These are phyloP conservation scores for Acleris emargana DNA, from an alignment of 2,888 invertebrate genomes.

Conservation along the genomic window DNA sequence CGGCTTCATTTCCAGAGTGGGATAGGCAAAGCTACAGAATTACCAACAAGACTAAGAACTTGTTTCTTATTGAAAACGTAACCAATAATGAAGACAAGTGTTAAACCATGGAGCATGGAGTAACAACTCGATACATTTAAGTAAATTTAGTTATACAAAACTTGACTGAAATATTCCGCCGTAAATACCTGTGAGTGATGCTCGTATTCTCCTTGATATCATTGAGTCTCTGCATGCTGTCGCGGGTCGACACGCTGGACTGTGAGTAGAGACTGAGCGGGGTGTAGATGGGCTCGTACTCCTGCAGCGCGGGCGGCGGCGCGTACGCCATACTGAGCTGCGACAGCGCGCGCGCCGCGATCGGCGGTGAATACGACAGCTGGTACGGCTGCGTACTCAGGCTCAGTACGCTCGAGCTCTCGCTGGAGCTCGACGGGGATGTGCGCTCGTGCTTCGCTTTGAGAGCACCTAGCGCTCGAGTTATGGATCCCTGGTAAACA, in stretches of 20 bases:
- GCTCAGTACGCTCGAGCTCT: slow-evolving; percentile 84
- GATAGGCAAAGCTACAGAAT: no score
- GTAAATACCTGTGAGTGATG: slow-evolving; percentile 76
- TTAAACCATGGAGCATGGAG: no score
- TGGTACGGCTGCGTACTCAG: slow-evolving; percentile 77
- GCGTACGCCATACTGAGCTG: slow-evolving; percentile 85
- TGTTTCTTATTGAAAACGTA: no score
- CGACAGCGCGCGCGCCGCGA: slow-evolving; percentile 81
- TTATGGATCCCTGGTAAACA: slow-evolving; percentile 86
- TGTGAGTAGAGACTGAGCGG: slow-evolving; percentile 77
- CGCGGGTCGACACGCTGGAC: slow-evolving; percentile 75
- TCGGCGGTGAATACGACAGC: slow-evolving; percentile 79
- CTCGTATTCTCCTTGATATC: slow-evolving; percentile 70
- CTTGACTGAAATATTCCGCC: neutral
- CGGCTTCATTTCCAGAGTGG: no score
- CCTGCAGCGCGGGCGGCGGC: slow-evolving; percentile 83
- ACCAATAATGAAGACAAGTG: no score
- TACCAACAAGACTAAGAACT: no score
- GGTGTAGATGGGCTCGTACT: slow-evolving; percentile 78
- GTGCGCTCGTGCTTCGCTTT: slow-evolving; percentile 85
- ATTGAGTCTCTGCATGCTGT: slow-evolving; percentile 76
- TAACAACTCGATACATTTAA: no score
- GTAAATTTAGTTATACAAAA: neutral
- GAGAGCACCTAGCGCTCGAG: slow-evolving; percentile 88
- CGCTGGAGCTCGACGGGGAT: slow-evolving; percentile 87